Conservation (phyloP, 2,113 vertebrate species). For the Sitta europaea region DNA sequence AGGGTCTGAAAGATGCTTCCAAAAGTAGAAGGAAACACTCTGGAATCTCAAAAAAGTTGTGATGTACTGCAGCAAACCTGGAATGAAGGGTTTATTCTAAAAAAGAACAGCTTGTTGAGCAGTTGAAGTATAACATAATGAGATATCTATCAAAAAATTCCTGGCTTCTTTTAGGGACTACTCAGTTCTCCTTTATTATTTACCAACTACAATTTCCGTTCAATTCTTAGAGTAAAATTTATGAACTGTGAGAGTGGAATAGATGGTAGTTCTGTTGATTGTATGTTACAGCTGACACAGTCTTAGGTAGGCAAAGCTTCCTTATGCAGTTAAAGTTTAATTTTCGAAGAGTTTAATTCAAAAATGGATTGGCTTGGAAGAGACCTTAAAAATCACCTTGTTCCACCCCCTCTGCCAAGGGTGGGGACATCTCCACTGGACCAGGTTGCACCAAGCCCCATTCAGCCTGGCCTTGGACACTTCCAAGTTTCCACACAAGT, state of each 20-base stretch:
- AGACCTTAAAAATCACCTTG: not conserved
- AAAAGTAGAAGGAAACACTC: not conserved
- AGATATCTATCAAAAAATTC: not conserved
- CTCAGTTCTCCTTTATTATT: not conserved
- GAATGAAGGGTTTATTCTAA: not conserved
- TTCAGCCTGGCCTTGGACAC: not conserved
- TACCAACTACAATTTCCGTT: not conserved
- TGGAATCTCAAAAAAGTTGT: not conserved
- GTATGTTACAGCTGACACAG: not conserved
- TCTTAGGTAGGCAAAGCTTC: not conserved
- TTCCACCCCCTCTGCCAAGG: not conserved
- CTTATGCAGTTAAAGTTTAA: accelerated
- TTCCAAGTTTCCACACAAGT: no score
- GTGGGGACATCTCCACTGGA: not conserved
- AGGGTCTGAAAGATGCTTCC: conserved; percentile 8
- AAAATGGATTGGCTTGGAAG: not conserved
- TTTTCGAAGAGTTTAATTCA: not conserved
- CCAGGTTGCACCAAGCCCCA: not conserved
- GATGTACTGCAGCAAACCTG: not conserved
- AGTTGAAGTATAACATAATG: not conserved
- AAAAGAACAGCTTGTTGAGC: not conserved
- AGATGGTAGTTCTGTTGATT: not conserved
- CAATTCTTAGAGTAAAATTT: not conserved
- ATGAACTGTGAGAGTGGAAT: not conserved
- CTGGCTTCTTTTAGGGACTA: not conserved